Evolutionary conservation across 2,888 invertebrate species (phyloP).

Genomic region (Gastracanthus pulcherrimus): DNA sequence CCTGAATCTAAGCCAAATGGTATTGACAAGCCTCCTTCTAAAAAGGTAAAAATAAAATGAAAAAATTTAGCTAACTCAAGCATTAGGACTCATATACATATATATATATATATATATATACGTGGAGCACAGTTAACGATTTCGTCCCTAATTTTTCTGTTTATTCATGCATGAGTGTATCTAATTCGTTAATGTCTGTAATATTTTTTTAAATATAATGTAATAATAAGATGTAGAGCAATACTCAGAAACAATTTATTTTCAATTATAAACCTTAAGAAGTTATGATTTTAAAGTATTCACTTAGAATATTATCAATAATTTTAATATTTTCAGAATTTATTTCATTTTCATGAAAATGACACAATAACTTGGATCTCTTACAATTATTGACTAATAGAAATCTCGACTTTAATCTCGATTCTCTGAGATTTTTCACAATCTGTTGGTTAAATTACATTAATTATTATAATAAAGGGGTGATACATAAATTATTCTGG

Average conservation of each 20-base stretch:
- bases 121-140: too few relatives aligned
- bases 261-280: neutral
- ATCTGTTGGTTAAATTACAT: too few relatives aligned
- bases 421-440: too few relatives aligned
- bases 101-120: neutral
- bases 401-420: too few relatives aligned
- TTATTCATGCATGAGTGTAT: constrained; percentile 5
- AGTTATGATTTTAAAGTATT: too few relatives aligned
- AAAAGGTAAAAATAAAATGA: constrained; percentile 68
- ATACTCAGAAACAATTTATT: neutral
- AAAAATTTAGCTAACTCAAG: constrained; percentile 10
- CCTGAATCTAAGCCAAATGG: constrained; percentile 73
- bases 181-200: neutral
- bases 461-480: too few relatives aligned
- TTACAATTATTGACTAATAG: too few relatives aligned
- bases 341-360: too few relatives aligned
- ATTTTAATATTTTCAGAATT: too few relatives aligned
- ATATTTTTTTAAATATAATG: neutral
- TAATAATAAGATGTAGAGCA: neutral
- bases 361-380: too few relatives aligned
- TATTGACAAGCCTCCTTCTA: constrained; percentile 71
- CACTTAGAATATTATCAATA: too few relatives aligned
- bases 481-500: too few relatives aligned
- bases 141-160: neutral
- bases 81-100: neutral